A percentile compares a stretch with the other conserved stretches of the same genome.
These are phyloP conservation scores for Tricholauxania praeusta DNA, from an alignment of 2,888 invertebrate genomes.

Conservation along the genomic window DNA sequence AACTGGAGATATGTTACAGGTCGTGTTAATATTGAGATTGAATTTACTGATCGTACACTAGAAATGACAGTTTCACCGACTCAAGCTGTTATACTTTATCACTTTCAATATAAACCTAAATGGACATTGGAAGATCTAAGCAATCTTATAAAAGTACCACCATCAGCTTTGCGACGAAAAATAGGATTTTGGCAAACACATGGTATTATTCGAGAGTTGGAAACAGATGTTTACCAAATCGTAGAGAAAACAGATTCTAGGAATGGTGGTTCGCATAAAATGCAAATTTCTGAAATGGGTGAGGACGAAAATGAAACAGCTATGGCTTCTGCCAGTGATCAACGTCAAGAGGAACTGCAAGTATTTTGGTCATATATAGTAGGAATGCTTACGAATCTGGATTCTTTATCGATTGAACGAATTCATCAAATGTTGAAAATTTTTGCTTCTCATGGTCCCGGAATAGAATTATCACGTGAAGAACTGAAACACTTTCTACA, in stretches of 20 bases:
- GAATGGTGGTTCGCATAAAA: constrained; percentile 66
- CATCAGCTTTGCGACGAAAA: constrained; percentile 85
- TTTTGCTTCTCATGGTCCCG: constrained; percentile 94
- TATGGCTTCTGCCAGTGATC: constrained; percentile 94
- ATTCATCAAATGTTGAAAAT: constrained; percentile 97
- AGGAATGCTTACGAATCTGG: constrained; percentile 96
- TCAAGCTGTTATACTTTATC: constrained; percentile 93
- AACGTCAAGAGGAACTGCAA: constrained; percentile 93
- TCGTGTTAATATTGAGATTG: constrained; percentile 89
- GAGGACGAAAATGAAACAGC: constrained; percentile 96
- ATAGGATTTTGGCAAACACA: constrained; percentile 96
- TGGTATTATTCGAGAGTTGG: constrained; percentile 83
- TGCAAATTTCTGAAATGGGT: constrained; percentile 72
- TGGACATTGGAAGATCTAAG: constrained; percentile 92
- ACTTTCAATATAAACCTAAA: constrained; percentile 87
- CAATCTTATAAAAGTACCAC: constrained; percentile 86
- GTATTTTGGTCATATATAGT: constrained; percentile 96
- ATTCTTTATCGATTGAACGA: constrained; percentile 89
- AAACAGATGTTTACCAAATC: constrained; percentile 79
- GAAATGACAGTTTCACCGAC: constrained; percentile 90
- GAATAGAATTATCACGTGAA: constrained; percentile 88
- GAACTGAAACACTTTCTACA: constrained; percentile 92
- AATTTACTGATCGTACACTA: constrained; percentile 83
- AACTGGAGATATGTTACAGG: constrained; percentile 96
- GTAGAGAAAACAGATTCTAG: constrained; percentile 75